phyloP scores from a whole-genome alignment of 2,888 invertebrate genomes.

The Rhodophaea formosa region DNA sequence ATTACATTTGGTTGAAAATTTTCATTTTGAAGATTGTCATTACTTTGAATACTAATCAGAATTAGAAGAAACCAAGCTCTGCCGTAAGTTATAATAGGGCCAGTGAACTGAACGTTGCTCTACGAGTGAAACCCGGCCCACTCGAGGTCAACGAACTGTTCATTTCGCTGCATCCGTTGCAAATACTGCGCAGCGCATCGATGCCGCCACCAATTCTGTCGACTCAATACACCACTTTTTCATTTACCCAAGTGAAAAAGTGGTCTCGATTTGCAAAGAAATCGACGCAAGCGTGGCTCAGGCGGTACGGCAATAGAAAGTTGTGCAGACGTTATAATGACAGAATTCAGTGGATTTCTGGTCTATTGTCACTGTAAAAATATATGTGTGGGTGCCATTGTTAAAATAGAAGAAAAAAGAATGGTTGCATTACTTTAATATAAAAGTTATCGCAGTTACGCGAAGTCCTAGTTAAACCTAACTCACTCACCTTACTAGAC shows the following conservation, averaged over 20 bases:
- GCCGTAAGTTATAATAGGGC: slow-evolving; percentile 67
- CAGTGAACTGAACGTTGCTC: slow-evolving; percentile 72
- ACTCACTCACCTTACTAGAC: too few relatives aligned
- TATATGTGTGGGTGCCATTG: background rate
- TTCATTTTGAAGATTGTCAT: background rate
- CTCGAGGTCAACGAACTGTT: slow-evolving; percentile 75
- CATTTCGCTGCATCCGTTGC: slow-evolving; percentile 81
- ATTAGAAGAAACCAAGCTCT: slow-evolving; percentile 45
- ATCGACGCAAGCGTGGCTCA: slow-evolving; percentile 45
- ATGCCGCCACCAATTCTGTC: slow-evolving; percentile 69
- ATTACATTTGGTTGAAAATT: background rate
- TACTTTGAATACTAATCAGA: background rate
- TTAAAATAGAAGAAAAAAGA: background rate
- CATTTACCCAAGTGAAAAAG: slow-evolving; percentile 62
- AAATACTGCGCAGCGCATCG: slow-evolving; percentile 73
- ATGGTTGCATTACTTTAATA: background rate
- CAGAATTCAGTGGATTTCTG: slow-evolving; percentile 5
- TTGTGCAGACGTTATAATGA: slow-evolving; percentile 29
- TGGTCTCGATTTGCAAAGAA: slow-evolving; percentile 57
- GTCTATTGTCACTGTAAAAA: slow-evolving; percentile 21
- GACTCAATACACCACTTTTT: slow-evolving; percentile 64
- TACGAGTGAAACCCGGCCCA: slow-evolving; percentile 77
- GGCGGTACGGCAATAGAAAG: slow-evolving; percentile 54
- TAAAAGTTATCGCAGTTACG: too few relatives aligned
- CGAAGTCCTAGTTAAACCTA: too few relatives aligned